These are phyloP conservation scores for Channallabes apus DNA, from an alignment of 2,797 vertebrate genomes.

Conservation along the genomic window DNA sequence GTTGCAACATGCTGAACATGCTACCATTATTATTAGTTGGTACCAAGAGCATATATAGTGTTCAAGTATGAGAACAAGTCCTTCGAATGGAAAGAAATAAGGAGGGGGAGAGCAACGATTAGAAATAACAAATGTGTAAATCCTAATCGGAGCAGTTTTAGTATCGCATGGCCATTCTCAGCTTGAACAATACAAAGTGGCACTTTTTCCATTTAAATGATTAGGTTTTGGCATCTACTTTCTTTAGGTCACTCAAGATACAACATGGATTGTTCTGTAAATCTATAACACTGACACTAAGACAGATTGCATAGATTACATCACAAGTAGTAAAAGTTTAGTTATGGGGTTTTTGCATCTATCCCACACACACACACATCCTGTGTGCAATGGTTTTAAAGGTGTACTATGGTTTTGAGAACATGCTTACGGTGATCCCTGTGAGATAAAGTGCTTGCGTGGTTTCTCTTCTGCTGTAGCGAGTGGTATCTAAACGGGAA, in stretches of 20 bases:
- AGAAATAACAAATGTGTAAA: too few relatives aligned
- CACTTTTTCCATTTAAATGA: background rate
- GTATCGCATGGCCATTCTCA: background rate
- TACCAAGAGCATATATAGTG: background rate
- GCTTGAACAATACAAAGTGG: background rate
- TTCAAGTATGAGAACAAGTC: background rate
- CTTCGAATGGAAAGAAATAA: too few relatives aligned
- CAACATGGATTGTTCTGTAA: background rate
- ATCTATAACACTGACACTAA: background rate
- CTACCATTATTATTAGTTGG: background rate
- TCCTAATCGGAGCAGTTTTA: too few relatives aligned
- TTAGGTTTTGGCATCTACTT: background rate
- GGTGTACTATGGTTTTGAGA: background rate
- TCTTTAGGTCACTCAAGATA: background rate
- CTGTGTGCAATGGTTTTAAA: background rate
- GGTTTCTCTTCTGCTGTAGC: slow-evolving; percentile 66
- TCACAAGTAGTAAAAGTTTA: background rate
- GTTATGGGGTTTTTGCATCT: background rate
- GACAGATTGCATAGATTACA: background rate
- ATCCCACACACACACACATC: background rate
- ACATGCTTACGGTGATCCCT: background rate
- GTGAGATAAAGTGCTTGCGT: background rate
- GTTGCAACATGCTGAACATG: background rate
- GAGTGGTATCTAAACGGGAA: slow-evolving; percentile 97
- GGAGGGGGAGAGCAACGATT: too few relatives aligned